Evolutionary conservation across 2,888 invertebrate species (phyloP).

Genomic region (Luperina testacea): DNA sequence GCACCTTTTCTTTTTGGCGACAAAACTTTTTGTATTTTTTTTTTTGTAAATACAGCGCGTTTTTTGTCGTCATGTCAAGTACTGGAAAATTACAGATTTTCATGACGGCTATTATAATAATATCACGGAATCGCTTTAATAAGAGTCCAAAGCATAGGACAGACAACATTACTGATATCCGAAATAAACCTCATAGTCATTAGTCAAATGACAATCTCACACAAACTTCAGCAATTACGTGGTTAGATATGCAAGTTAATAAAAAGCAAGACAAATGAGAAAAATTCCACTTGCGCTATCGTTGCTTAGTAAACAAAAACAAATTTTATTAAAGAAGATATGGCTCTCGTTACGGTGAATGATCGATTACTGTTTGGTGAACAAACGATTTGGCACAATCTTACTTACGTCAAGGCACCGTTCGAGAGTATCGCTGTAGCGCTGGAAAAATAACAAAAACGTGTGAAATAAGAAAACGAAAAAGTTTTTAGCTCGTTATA

Average conservation of each 20-base stretch:
- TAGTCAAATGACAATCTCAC: slow-evolving; percentile 22
- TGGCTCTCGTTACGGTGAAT: slow-evolving; percentile 68
- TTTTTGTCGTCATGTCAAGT: neutral
- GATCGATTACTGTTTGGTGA: slow-evolving; percentile 84
- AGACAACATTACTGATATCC: neutral
- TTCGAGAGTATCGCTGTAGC: slow-evolving; percentile 72
- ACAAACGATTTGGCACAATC: slow-evolving; percentile 79
- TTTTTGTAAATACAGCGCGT: too few species aligned
- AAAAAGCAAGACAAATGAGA: slow-evolving; percentile 52
- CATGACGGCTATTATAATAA: too few species aligned
- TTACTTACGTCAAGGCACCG: slow-evolving; percentile 85
- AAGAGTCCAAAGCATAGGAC: neutral
- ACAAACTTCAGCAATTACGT: slow-evolving; percentile 30
- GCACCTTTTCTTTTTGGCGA: too few species aligned
- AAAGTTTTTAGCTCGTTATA: neutral
- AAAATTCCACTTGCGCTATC: slow-evolving; percentile 51
- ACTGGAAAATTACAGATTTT: neutral
- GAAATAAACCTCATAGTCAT: neutral
- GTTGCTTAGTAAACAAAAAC: slow-evolving; percentile 59
- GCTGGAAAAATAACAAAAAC: slow-evolving; percentile 62
- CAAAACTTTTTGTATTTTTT: too few species aligned
- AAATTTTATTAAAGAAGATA: slow-evolving; percentile 70
- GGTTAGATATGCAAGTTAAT: slow-evolving; percentile 43
- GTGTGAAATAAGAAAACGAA: slow-evolving; percentile 7
- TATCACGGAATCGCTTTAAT: neutral